phyloP scores from a whole-genome alignment of 2,888 invertebrate genomes.

The Dichetophora obliterata region DNA sequence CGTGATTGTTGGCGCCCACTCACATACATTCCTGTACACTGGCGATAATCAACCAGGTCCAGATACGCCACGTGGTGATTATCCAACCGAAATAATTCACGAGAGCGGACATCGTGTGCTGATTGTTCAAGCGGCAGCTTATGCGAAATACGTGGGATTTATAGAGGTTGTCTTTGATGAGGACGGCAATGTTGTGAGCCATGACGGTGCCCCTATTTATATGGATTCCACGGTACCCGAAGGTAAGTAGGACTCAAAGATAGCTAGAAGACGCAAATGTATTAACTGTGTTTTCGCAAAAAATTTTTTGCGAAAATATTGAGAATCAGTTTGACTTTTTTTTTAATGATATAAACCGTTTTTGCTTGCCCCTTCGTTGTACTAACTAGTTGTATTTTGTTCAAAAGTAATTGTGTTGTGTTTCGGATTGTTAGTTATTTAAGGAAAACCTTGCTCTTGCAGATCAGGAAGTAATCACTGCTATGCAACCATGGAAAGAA shows the following conservation, averaged over 20 bases:
- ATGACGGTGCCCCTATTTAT: slow-evolving; percentile 82
- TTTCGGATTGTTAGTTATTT: not conserved
- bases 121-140: slow-evolving; percentile 81
- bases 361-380: too few species aligned
- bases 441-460: slow-evolving; percentile 47
- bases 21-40: slow-evolving; percentile 83
- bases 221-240: slow-evolving; percentile 75
- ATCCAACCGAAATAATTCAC: slow-evolving; percentile 74
- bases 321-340: too few species aligned
- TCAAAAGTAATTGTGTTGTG: too few species aligned
- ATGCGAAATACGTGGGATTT: slow-evolving; percentile 83
- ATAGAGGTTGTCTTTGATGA: slow-evolving; percentile 80
- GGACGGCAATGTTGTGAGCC: slow-evolving; percentile 75
- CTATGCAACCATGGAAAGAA: slow-evolving; percentile 75
- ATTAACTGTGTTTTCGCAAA: too few species aligned
- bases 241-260: slow-evolving; percentile 70
- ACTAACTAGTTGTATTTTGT: too few species aligned
- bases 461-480: slow-evolving; percentile 75
- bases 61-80: slow-evolving; percentile 74
- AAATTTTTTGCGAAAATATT: too few species aligned
- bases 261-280: too few species aligned
- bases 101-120: slow-evolving; percentile 70
- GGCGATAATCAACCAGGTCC: slow-evolving; percentile 73
- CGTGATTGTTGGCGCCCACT: slow-evolving; percentile 88
- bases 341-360: too few species aligned